Conservation (phyloP, 2,888 invertebrate species). For the Tortrix viridana region DNA sequence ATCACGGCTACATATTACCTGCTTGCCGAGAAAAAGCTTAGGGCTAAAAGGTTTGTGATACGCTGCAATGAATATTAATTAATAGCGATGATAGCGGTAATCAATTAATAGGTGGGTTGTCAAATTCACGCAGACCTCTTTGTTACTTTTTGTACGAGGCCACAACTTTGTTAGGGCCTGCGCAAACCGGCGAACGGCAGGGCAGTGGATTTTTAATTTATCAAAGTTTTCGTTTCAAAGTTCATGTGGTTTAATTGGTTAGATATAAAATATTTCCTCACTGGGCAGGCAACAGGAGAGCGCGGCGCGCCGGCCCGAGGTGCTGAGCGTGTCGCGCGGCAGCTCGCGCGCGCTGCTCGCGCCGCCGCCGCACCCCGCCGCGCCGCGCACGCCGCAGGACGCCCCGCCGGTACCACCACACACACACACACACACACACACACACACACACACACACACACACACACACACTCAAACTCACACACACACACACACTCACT, state of each 20-base stretch:
- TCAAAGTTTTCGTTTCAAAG: too few relatives aligned
- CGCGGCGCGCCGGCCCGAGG: conserved; percentile 66
- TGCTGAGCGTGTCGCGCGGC: conserved; percentile 64
- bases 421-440: not conserved
- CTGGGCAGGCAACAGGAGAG: conserved; percentile 54
- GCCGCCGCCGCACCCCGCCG: conserved; percentile 62
- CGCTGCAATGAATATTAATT: not conserved
- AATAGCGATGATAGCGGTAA: too few relatives aligned
- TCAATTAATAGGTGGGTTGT: too few relatives aligned
- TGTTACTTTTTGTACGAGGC: too few relatives aligned
- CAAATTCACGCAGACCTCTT: too few relatives aligned
- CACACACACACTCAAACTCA: not conserved
- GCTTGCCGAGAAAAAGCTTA: conserved; percentile 95
- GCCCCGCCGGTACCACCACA: conserved; percentile 82
- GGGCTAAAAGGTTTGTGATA: conserved; percentile 86
- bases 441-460: not conserved
- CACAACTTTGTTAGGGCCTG: too few relatives aligned
- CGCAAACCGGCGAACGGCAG: too few relatives aligned
- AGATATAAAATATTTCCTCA: too few relatives aligned
- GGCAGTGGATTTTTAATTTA: too few relatives aligned
- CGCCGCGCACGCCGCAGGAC: conserved; percentile 88
- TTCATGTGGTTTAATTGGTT: too few relatives aligned
- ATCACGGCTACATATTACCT: conserved; percentile 99
- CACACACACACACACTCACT: too few relatives aligned
- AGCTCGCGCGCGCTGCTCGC: conserved; percentile 64